Evolutionary conservation across 2,797 vertebrate species (phyloP), one percentile per base, ranked within the genome.

Genomic region (Percopsis omiscomaycus): DNA sequence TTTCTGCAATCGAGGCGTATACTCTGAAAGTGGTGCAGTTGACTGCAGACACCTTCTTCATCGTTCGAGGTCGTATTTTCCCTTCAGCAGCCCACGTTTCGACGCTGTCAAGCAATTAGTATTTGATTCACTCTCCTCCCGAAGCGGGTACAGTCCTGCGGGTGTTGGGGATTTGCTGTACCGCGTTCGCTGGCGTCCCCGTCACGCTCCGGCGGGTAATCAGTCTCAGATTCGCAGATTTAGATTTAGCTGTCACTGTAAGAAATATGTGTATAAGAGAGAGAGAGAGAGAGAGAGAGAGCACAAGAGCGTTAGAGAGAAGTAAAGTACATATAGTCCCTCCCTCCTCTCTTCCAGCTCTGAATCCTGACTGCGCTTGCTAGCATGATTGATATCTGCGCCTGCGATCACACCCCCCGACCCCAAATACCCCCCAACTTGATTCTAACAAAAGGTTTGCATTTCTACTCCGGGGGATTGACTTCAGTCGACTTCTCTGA

Each of bases 181-280:
- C 13, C 4, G 75, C 69, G 79, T 74, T 70, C 66, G 78, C 68
- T 65, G 0, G 66, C 59, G 70, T 74, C 71, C 66, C 57, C 3
- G 47, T 13, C 47, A 48, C 16, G 14, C 55, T 82, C 78, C 63
- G 69, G 74, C 76, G 27, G 80, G 73, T 70, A 74, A 86, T 84
- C 74, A 77, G 79, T 67, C 75, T 84, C 79, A 37, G 37, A 6
- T 9, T 42, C 37, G 37, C 69, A 75, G 76, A 78, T 82, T 80
- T 82, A 81, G 75, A 84, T 84, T 75, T 74, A 84, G 80, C 66
- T 69, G 76, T 70, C 5, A 64, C 71, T 79, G 73, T 65, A 65
- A 30, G 59, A 12, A 60, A 60, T 0, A 54, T 70, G 61, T 58
- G 37, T 9, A 9, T 42, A 42, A 9, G 30, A 2, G 54, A 13